These are phyloP conservation scores for Plotosus lineatus DNA, from an alignment of 2,113 vertebrate genomes.

Conservation along the genomic window DNA sequence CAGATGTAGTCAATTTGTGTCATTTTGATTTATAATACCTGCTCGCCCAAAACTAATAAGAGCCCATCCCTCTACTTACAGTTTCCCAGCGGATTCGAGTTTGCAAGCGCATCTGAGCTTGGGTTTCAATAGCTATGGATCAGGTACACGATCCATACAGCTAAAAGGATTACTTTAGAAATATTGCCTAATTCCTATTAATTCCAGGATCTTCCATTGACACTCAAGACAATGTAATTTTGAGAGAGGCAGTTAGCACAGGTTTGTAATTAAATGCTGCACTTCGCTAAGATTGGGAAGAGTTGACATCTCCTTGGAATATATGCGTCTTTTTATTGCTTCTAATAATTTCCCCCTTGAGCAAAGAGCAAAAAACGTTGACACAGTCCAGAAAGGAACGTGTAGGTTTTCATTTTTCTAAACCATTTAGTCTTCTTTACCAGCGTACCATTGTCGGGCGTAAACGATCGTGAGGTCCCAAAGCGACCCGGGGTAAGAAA, in stretches of 20 bases:
- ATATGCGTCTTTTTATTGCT: not conserved
- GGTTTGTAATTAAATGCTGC: constrained; percentile 26
- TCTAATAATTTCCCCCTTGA: not conserved
- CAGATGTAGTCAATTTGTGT: constrained; percentile 61
- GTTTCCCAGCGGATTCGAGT: constrained; percentile 56
- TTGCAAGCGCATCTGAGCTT: constrained; percentile 38
- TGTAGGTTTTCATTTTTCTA: not conserved
- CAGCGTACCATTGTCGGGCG: not conserved
- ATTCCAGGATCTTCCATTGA: constrained; percentile 45
- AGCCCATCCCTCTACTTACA: constrained; percentile 58
- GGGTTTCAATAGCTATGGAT: constrained; percentile 49
- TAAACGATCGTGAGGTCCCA: not conserved
- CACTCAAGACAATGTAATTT: constrained; percentile 40
- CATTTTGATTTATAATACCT: constrained; percentile 66
- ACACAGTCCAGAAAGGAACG: not conserved
- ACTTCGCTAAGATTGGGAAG: not conserved
- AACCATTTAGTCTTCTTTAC: not conserved
- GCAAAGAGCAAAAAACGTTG: not conserved
- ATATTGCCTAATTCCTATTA: constrained; percentile 49
- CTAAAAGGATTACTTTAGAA: constrained; percentile 48
- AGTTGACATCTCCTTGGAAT: not conserved
- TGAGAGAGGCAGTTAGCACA: not conserved
- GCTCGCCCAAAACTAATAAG: constrained; percentile 62
- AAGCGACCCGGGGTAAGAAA: not conserved
- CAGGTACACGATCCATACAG: constrained; percentile 46